Percentiles rank a stretch among this genome's conserved stretches.
phyloP scores from a whole-genome alignment of 2,797 vertebrate species.

The Onychomys arenicola region DNA sequence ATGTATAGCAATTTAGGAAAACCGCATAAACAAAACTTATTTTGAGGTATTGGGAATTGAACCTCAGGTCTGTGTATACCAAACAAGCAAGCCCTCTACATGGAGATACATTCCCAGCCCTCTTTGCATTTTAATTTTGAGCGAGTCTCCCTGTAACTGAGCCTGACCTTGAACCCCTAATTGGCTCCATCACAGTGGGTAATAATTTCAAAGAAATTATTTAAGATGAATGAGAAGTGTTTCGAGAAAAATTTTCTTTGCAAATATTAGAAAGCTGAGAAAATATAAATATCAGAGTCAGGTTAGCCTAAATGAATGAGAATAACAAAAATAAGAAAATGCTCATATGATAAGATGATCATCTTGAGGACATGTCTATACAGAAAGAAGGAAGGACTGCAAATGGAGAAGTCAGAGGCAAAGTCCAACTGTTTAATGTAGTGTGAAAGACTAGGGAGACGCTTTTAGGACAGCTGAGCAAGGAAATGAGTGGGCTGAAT shows the following conservation, averaged over 20 bases:
- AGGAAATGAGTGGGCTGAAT: neutral
- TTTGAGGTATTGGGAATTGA: neutral
- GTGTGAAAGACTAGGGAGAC: neutral
- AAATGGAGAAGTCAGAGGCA: neutral
- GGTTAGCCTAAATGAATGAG: neutral
- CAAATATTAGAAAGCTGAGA: conserved; percentile 29
- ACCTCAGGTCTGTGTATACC: neutral
- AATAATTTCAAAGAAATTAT: conserved; percentile 45
- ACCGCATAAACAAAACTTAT: neutral
- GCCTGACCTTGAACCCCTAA: neutral
- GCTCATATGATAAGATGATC: neutral
- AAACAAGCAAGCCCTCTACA: neutral
- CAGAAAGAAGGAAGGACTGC: conserved; percentile 23
- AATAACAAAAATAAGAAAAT: conserved; percentile 22
- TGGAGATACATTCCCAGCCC: neutral
- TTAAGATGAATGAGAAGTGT: conserved; percentile 20
- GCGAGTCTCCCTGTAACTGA: neutral
- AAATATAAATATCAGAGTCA: neutral
- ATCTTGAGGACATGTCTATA: neutral
- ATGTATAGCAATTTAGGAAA: conserved; percentile 5
- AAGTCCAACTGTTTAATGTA: neutral
- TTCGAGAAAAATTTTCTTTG: neutral
- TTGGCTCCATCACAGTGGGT: neutral
- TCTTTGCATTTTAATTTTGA: neutral
- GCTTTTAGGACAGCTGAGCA: neutral